These are phyloP conservation scores for Geophilus truncorum DNA, from an alignment of 2,888 invertebrate genomes.

Conservation along the genomic window DNA sequence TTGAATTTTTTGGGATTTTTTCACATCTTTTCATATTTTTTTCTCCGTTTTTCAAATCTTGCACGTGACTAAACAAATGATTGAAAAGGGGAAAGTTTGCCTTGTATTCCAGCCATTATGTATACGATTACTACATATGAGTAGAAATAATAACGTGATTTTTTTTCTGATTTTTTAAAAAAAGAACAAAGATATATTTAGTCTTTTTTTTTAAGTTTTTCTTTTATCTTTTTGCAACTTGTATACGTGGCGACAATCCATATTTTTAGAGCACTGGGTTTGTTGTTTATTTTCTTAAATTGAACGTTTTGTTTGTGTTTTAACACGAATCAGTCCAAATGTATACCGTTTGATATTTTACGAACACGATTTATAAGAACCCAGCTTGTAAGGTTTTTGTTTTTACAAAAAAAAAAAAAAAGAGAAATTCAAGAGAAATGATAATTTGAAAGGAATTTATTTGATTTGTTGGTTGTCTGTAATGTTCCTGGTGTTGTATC, in stretches of 20 bases:
- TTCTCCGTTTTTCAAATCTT: not conserved
- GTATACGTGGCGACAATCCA: constrained; percentile 26
- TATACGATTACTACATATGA: constrained; percentile 18
- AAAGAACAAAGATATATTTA: not conserved
- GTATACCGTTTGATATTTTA: too few species aligned
- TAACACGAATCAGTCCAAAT: not conserved
- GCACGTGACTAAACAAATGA: not conserved
- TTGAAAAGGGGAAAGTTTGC: constrained; percentile 11
- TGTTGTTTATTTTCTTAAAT: not conserved
- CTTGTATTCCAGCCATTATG: constrained; percentile 27
- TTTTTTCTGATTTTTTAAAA: not conserved
- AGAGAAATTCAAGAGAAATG: not conserved
- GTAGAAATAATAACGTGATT: not conserved
- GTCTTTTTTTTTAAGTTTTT: not conserved
- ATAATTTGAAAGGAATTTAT: constrained; percentile 17
- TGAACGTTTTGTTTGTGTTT: not conserved
- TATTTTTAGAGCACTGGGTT: not conserved
- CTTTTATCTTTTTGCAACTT: not conserved
- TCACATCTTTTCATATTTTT: too few species aligned
- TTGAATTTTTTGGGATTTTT: not conserved
- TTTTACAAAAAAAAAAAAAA: too few species aligned
- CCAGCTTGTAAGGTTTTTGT: not conserved
- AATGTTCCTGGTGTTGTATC: constrained; percentile 27
- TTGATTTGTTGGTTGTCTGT: constrained; percentile 25
- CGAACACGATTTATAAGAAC: not conserved